These are phyloP conservation scores for Choloepus didactylus DNA, from an alignment of 2,797 vertebrate species.

Conservation along the genomic window DNA sequence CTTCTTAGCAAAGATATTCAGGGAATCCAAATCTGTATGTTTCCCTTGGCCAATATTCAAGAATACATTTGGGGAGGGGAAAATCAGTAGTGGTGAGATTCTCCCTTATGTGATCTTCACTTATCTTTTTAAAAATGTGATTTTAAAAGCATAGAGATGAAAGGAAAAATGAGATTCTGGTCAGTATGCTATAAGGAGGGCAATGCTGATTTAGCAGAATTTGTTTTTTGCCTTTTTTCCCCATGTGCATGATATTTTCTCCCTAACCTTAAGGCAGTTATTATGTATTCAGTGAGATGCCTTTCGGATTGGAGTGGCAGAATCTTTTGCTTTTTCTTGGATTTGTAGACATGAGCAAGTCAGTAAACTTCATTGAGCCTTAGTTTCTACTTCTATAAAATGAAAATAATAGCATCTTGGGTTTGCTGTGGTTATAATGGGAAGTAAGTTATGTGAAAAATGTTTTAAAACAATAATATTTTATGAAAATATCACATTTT, in stretches of 20 bases:
- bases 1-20: constrained; percentile 39
- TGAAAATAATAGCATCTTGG: neutral
- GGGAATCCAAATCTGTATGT: constrained; percentile 31
- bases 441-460: neutral
- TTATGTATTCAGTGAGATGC: neutral
- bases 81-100: neutral
- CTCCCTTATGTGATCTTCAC: neutral
- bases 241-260: neutral
- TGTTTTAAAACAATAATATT: neutral
- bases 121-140: constrained; percentile 7
- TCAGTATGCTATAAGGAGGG: neutral
- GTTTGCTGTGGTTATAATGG: neutral
- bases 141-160: constrained; percentile 31
- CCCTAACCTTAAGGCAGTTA: neutral
- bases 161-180: neutral
- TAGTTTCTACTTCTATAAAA: constrained; percentile 20
- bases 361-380: neutral
- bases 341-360: neutral
- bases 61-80: neutral
- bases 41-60: neutral
- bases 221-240: neutral
- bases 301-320: neutral
- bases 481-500: neutral
- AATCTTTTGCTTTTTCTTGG: neutral
- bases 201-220: neutral